Base-by-base conservation (phyloP, 2,113 vertebrate species). In the Ophiodon elongatus region DNA sequence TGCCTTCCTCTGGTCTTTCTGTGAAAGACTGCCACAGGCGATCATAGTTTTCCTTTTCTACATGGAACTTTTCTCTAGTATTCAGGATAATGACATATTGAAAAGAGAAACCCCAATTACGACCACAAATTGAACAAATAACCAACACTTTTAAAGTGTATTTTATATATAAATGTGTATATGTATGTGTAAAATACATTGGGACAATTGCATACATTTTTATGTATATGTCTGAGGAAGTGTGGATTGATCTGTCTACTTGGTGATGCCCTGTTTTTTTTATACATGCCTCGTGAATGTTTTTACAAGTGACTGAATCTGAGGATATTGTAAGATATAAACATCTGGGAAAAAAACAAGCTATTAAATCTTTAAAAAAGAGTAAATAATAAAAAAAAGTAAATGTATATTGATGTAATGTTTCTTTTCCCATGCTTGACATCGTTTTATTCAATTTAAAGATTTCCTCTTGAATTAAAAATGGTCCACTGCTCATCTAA, bases 1-100 rank as follows among this genome's bases (percentile, higher is more conserved):
- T 95, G 89, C 94, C 96, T 96, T 95, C 94, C 82, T 95, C 41
- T 88, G 90, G 94, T 96, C 97, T 99, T 99, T 99, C 98, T 96
- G 96, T 99, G 97, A 98, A 99, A 99, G 97, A 96, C 95, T 93
- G 66, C 76, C 84, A 87, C 67, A 85, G 82, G 88, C 93, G 39
- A 82, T 94, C 92, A 93, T 90, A 56, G 63, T 85, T 92, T 94
- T 80, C 95, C 93, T 88, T 89, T 93, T 93, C 83, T 90, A 93
- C 88, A 94, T 85, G 65, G 76, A 90, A 88, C 75, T 88, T 85
- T 91, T 93, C 45, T 76, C 85, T 79, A 85, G 92, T 93, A 92
- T 91, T 96, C 95, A 91, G 87, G 88, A 91, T 89, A 86, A 93
- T 93, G 88, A 89, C 78, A 84, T 81, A 92, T 88, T 83, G 87